Evolutionary conservation across 2,888 invertebrate species (phyloP).

Genomic region (Netelia inedita): DNA sequence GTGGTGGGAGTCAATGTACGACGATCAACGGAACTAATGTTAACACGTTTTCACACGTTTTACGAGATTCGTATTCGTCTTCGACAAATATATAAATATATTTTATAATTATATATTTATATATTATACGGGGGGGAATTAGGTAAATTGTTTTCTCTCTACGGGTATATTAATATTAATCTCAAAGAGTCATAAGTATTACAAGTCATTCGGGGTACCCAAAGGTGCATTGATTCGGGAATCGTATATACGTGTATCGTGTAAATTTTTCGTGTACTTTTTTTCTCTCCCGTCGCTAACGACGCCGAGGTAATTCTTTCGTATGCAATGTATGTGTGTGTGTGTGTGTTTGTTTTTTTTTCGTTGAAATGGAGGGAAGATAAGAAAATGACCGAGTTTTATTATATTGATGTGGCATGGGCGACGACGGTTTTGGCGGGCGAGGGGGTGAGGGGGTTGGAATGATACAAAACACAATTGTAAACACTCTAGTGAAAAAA

Average conservation of each 20-base stretch:
- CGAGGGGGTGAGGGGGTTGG: conserved; percentile 25
- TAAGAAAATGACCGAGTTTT: conserved; percentile 48
- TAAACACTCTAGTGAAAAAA: conserved; percentile 64
- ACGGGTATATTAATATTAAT: conserved; percentile 57
- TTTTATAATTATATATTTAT: too few species aligned
- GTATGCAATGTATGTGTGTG: neutral
- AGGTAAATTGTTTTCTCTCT: conserved; percentile 41
- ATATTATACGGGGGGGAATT: conserved; percentile 1
- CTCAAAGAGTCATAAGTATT: conserved; percentile 16
- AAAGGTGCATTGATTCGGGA: conserved; percentile 83
- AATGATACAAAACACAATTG: conserved; percentile 58
- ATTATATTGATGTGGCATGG: conserved; percentile 57
- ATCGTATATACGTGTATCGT: conserved; percentile 58
- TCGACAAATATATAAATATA: neutral
- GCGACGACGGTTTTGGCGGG: conserved; percentile 47
- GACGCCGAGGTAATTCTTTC: neutral
- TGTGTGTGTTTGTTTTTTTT: conserved; percentile 12
- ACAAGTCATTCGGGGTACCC: conserved; percentile 78
- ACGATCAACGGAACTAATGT: conserved; percentile 46
- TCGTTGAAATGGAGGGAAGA: conserved; percentile 27
- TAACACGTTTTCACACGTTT: conserved; percentile 57
- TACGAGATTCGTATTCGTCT: conserved; percentile 43
- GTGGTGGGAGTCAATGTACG: conserved; percentile 35
- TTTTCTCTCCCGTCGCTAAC: neutral
- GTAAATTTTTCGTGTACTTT: conserved; percentile 66